Conservation (phyloP, 2,113 vertebrate species). For the Hydrolagus affinis region DNA sequence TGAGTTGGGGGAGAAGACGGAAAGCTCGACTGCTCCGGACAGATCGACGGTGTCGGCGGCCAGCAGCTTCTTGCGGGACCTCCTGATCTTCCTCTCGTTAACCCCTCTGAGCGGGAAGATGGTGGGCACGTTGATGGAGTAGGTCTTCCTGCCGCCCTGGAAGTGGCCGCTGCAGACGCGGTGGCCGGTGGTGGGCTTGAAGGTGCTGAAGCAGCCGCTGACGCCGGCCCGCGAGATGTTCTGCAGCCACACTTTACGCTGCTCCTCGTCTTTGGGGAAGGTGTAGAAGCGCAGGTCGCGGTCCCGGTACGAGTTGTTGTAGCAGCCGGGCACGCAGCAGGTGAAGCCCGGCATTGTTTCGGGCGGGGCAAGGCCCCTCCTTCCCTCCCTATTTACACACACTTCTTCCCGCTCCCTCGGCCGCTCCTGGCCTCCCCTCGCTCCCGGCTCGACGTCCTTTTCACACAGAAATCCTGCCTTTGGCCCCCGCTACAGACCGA, state of each 20-base stretch:
- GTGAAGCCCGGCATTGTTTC: slow-evolving; percentile 66
- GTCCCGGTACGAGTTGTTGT: slow-evolving; percentile 92
- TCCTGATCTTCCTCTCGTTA: slow-evolving; percentile 75
- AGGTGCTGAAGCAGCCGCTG: slow-evolving; percentile 93
- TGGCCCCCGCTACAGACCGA: slow-evolving; percentile 39
- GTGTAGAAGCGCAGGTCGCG: slow-evolving; percentile 93
- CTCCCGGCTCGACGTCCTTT: too few relatives aligned
- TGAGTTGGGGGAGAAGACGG: slow-evolving; percentile 42
- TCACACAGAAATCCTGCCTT: too few relatives aligned
- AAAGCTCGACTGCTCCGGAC: slow-evolving; percentile 47
- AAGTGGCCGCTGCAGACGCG: slow-evolving; percentile 93
- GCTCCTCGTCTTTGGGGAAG: slow-evolving; percentile 83
- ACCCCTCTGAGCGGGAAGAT: slow-evolving; percentile 85
- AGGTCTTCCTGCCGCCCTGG: slow-evolving; percentile 88
- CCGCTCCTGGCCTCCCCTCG: slow-evolving; percentile 35
- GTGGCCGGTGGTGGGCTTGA: slow-evolving; percentile 90
- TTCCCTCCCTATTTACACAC: slow-evolving; percentile 24
- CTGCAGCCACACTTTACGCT: slow-evolving; percentile 86
- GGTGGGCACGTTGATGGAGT: slow-evolving; percentile 84
- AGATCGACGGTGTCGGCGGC: slow-evolving; percentile 56
- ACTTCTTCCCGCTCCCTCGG: slow-evolving; percentile 37
- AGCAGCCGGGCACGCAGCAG: slow-evolving; percentile 75
- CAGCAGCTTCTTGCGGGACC: slow-evolving; percentile 45
- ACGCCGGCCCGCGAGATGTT: slow-evolving; percentile 92
- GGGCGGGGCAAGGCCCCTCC: slow-evolving; percentile 37